phyloP scores from a whole-genome alignment of 2,797 vertebrate genomes.

The Limnodromus scolopaceus region DNA sequence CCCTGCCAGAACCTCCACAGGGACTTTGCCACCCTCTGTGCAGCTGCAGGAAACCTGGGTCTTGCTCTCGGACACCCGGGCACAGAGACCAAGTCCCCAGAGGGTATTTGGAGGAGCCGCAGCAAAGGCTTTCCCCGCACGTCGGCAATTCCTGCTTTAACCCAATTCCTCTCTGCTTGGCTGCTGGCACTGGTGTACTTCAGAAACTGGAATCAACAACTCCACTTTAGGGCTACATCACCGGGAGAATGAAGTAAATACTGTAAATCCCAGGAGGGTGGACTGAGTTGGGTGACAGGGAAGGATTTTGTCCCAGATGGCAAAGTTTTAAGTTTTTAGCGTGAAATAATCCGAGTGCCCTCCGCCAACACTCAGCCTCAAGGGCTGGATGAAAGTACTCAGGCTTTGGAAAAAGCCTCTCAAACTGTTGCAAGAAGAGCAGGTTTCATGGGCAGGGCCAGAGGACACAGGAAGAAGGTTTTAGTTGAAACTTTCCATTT shows the following conservation, averaged over 20 bases:
- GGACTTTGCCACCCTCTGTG: neutral
- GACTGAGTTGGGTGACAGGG: neutral
- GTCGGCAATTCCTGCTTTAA: neutral
- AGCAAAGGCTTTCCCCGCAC: neutral
- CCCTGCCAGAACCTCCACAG: neutral
- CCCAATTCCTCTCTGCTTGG: neutral
- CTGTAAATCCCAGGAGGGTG: neutral
- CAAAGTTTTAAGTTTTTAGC: neutral
- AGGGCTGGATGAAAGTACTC: neutral
- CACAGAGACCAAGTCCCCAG: neutral
- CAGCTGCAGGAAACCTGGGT: neutral
- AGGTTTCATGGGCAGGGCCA: accelerated
- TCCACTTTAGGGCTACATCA: neutral
- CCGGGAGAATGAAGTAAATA: neutral
- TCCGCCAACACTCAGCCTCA: neutral
- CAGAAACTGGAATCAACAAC: neutral
- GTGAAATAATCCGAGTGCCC: neutral
- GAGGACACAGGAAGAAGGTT: neutral
- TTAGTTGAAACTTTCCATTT: neutral
- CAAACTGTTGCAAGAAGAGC: neutral
- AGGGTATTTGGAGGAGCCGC: accelerated
- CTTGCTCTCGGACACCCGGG: neutral
- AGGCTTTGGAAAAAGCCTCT: neutral
- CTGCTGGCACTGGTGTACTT: neutral
- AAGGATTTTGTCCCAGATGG: neutral